phyloP scores from a whole-genome alignment of 2,797 vertebrate genomes.

The Pangasius macronema region DNA sequence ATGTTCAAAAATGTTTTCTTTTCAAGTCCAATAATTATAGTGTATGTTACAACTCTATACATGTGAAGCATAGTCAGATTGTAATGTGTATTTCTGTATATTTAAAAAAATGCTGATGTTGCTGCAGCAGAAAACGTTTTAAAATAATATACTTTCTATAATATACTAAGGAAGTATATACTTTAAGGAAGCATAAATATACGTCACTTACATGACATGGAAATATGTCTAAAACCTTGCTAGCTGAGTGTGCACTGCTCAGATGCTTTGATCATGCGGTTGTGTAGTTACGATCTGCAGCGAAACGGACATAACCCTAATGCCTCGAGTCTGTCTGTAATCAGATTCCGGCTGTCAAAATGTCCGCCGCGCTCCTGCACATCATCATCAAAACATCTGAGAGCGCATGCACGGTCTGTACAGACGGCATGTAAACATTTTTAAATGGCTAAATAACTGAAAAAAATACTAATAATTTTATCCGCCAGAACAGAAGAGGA shows the following conservation, averaged over 20 bases:
- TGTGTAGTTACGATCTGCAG: no score
- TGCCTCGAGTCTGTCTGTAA: not conserved
- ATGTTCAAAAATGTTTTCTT: not conserved
- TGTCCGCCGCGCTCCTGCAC: not conserved
- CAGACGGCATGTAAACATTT: not conserved
- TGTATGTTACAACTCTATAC: not conserved
- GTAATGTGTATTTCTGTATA: not conserved
- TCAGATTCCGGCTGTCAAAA: not conserved
- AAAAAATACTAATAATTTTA: not conserved
- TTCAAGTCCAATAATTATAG: not conserved
- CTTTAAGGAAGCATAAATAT: not conserved
- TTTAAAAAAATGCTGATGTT: not conserved
- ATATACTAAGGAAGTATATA: no score
- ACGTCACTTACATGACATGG: not conserved
- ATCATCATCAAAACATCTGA: not conserved
- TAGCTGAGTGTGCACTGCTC: not conserved
- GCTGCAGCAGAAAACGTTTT: not conserved
- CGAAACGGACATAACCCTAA: not conserved
- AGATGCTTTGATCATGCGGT: not conserved
- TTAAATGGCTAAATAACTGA: not conserved
- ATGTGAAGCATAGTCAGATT: not conserved
- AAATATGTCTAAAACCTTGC: not conserved
- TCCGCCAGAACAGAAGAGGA: not conserved
- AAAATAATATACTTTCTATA: no score
- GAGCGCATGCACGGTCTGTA: not conserved